These are phyloP conservation scores for Lepidostoma basale DNA, from an alignment of 1,140 invertebrate species.

Conservation along the genomic window DNA sequence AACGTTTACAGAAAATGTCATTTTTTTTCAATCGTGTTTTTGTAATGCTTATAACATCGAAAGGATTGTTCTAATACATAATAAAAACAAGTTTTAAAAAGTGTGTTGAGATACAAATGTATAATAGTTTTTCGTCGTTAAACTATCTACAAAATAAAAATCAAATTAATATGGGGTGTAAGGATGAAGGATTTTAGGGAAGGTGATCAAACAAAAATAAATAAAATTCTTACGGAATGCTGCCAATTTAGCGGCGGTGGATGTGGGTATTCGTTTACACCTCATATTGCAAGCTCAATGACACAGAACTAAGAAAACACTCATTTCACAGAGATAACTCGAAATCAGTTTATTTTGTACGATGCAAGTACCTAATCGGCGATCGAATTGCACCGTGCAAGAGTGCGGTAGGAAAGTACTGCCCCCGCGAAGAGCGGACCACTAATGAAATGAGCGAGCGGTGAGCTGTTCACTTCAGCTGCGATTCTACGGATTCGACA, in stretches of 20 bases:
- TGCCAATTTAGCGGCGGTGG: slow-evolving; percentile 60
- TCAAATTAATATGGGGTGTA: not conserved
- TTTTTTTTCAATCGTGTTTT: too few relatives aligned
- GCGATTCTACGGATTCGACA: too few relatives aligned
- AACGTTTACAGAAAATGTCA: too few relatives aligned
- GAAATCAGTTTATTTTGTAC: too few relatives aligned
- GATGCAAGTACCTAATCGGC: too few relatives aligned
- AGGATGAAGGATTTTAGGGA: not conserved
- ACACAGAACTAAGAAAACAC: slow-evolving; percentile 1
- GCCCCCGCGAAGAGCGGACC: not conserved
- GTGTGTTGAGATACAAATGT: too few relatives aligned
- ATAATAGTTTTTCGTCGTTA: too few relatives aligned
- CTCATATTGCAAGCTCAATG: slow-evolving; percentile 52
- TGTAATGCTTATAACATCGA: too few relatives aligned
- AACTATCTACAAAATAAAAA: not conserved
- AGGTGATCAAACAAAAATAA: slow-evolving; percentile 53
- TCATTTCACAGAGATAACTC: slow-evolving; percentile 12
- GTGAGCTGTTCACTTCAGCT: too few relatives aligned
- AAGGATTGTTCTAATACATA: too few relatives aligned
- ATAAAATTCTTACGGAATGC: slow-evolving; percentile 61
- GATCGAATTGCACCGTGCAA: too few relatives aligned
- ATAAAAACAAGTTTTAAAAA: too few relatives aligned
- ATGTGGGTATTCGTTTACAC: slow-evolving; percentile 60
- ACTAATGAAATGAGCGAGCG: slow-evolving; percentile 10
- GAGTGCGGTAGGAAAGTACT: not conserved